Evolutionary conservation across 2,888 invertebrate genomes (phyloP), one percentile per base, ranked within the genome.

Genomic region (Ormyrus rosae): DNA sequence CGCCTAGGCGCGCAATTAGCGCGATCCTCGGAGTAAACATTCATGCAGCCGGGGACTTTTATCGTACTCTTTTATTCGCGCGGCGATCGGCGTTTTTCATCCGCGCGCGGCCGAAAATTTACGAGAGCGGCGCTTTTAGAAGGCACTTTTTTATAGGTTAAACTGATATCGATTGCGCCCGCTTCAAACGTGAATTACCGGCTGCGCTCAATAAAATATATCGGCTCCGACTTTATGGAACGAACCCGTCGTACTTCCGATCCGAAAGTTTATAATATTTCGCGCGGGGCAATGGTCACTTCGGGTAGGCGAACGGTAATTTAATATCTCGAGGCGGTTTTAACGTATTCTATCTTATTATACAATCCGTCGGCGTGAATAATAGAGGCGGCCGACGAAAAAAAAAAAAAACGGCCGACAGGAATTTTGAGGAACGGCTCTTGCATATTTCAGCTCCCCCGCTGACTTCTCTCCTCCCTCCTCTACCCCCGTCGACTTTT

Each of bases 351-450:
- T 19, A 51, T 19, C 48, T 65, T 51, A 51, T 65, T 51, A 51
- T 51, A 50, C 65, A 51, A 51, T 65, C 34, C 65, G 9, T 5
- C 45, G 53, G 51, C 19, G 58, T 81, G 72, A 81, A 81, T 81
- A 81, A 81, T 76, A 63, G 75, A 78, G 19, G 67, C 68, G 72
- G 46, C 64, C 61, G 64, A 11, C 73, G 73, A 70, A 82, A 80
- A 80, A 77, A 82, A 77, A 82, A 19, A 19, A 19, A 13, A 13
- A 13, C 13, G 19, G 80, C 80, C 64, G 77, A 77, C 69, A n/a
- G 48, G 65, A 80, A 80, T 77, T 82, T 80, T 79, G 82, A 82
- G 69, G 77, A 80, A 80, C 79, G 74, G 70, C 70, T 68, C 53
- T 8, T 75, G 77, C 80, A 80, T 82, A 77, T 80, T 80, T 82